Evolutionary conservation across 2,888 invertebrate species (phyloP).

Genomic region (Prosapia bicincta): DNA sequence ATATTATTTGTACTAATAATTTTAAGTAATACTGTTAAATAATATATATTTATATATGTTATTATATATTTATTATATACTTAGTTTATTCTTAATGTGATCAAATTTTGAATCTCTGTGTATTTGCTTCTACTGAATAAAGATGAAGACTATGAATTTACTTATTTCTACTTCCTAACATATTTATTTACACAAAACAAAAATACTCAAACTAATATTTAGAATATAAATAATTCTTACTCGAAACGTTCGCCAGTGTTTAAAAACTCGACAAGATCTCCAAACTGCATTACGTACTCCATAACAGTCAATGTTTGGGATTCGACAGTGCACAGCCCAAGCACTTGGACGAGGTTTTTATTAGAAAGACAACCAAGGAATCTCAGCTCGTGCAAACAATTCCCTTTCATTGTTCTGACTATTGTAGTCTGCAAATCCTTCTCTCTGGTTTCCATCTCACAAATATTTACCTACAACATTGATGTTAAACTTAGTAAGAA

Average conservation of each 20-base stretch:
- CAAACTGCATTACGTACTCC: slow-evolving; percentile 67
- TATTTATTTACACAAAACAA: too few relatives aligned
- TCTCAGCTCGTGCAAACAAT: slow-evolving; percentile 59
- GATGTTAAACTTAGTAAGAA: too few relatives aligned
- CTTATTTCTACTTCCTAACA: too few relatives aligned
- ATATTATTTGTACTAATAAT: too few relatives aligned
- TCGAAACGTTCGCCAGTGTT: slow-evolving; percentile 37
- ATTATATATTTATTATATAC: too few relatives aligned
- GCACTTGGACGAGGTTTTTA: slow-evolving; percentile 61
- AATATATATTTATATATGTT: too few relatives aligned
- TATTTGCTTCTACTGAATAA: too few relatives aligned
- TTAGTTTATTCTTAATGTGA: too few relatives aligned
- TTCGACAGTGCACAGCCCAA: slow-evolving; percentile 57
- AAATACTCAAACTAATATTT: too few relatives aligned
- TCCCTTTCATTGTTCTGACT: slow-evolving; percentile 51
- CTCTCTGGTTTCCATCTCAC: slow-evolving; percentile 41
- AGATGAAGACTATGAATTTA: too few relatives aligned
- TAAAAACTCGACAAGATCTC: slow-evolving; percentile 68
- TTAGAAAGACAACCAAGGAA: slow-evolving; percentile 65
- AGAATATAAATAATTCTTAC: slow-evolving; percentile 33
- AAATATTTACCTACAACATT: neutral
- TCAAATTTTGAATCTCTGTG: too few relatives aligned
- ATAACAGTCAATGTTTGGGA: slow-evolving; percentile 66
- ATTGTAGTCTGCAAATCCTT: slow-evolving; percentile 51
- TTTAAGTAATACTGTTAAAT: too few relatives aligned